phyloP scores from a whole-genome alignment of 2,113 vertebrate genomes.

The Nibea albiflora region DNA sequence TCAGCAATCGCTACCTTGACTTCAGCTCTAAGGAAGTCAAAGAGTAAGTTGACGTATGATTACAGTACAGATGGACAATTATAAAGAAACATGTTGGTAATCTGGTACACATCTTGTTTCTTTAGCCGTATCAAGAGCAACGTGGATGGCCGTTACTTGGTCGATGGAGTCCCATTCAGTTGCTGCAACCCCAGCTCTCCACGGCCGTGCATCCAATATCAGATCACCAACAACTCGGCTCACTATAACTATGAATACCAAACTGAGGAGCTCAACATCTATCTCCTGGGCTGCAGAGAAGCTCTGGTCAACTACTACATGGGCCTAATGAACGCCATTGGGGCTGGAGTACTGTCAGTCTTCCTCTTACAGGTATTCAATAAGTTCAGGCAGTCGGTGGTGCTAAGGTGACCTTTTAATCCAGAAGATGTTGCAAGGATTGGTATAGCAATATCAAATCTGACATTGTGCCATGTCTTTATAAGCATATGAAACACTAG shows the following conservation, averaged over 20 bases:
- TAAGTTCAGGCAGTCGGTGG: background rate
- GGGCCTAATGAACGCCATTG: constrained; percentile 86
- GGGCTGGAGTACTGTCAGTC: constrained; percentile 81
- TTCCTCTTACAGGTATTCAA: constrained; percentile 85
- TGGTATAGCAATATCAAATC: background rate
- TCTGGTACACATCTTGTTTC: constrained; percentile 1
- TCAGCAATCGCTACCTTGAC: constrained; percentile 89
- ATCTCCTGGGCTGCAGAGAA: constrained; percentile 85
- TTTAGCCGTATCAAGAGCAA: constrained; percentile 87
- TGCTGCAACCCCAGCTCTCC: constrained; percentile 89
- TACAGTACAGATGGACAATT: background rate
- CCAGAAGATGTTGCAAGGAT: background rate
- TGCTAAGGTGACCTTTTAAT: background rate
- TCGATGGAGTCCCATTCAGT: constrained; percentile 88
- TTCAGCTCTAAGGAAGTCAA: constrained; percentile 88
- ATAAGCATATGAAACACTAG: background rate
- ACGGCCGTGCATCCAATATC: constrained; percentile 86
- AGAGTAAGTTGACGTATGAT: constrained; percentile 80
- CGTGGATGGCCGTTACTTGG: constrained; percentile 86
- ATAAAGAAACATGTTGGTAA: background rate
- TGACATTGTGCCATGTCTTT: background rate
- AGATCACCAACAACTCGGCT: constrained; percentile 86
- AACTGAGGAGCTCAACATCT: constrained; percentile 88
- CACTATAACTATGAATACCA: constrained; percentile 88
- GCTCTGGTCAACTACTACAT: constrained; percentile 84